Percentiles rank a stretch among this genome's conserved stretches.
phyloP scores from a whole-genome alignment of 2,113 vertebrate species.

The Lasiurus borealis region DNA sequence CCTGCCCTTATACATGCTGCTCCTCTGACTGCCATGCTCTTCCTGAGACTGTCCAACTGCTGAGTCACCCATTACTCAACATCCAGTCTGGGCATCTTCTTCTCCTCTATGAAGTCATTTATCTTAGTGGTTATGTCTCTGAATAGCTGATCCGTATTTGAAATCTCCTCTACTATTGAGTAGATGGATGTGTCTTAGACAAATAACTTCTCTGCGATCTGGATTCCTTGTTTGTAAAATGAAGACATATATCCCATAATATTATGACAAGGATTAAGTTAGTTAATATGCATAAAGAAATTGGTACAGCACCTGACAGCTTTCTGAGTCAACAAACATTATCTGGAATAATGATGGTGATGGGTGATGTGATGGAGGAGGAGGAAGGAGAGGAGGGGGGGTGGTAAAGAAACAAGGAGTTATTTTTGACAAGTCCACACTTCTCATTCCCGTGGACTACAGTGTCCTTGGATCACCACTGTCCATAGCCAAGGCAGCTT shows the following conservation, averaged over 20 bases:
- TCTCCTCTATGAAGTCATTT: not conserved
- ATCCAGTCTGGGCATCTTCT: not conserved
- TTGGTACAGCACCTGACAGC: not conserved
- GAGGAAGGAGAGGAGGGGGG: not conserved
- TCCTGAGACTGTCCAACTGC: not conserved
- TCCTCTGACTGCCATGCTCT: not conserved
- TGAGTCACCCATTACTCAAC: not conserved
- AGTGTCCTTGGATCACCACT: too few species aligned
- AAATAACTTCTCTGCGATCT: not conserved
- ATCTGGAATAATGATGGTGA: not conserved
- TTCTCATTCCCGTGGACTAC: not conserved
- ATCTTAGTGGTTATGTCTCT: not conserved
- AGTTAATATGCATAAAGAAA: not conserved
- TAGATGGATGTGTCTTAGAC: not conserved
- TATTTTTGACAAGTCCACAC: not conserved
- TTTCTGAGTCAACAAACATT: not conserved
- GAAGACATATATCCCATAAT: not conserved
- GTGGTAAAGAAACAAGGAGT: not conserved
- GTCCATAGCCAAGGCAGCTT: not conserved
- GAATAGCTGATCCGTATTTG: not conserved
- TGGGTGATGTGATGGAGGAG: not conserved
- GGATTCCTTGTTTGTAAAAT: not conserved
- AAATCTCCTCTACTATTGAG: not conserved
- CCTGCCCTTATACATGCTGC: accelerated
- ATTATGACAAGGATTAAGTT: not conserved